Evolutionary conservation across 2,797 vertebrate species (phyloP), one percentile per base, ranked within the genome.

Genomic region (Peromyscus aztecus): DNA sequence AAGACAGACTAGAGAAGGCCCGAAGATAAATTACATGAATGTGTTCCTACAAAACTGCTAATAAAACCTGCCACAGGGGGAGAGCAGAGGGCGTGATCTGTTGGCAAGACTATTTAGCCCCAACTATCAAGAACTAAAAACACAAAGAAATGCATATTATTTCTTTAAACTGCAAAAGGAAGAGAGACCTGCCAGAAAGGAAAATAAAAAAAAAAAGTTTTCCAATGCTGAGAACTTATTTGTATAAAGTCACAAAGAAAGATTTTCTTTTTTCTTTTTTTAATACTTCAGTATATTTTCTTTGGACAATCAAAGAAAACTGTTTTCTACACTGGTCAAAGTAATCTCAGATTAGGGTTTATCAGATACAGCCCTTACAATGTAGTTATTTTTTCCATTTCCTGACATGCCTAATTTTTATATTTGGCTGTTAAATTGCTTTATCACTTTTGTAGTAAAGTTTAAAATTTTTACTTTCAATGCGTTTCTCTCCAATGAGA

Each of bases 31-130:
- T 76, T 86, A 90, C 89, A 89, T 3, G 88, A 90, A 40, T 82
- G 76, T 52, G 81, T 85, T 92, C 59, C 59, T 71, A 89, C 73
- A 89, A 89, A 94, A 82, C 61, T 40, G 37, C 87, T 91, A 80
- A 92, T 97, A 93, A 97, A 97, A 94, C 24, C 63, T 91, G 12
- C 23, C 49, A 69, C 63, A 67, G 67, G 78, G 59, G 87, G 82
- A 69, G 83, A 85, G 67, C 52, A 91, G 43, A 96, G 46, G 55
- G 83, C 40, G 46, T 89, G 67, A 96, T 96, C 93, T 96, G 52
- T 86, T 84, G 75, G 55, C 37, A 90, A 85, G 94, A 31, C 43
- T 76, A 92, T 71, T 97, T 92, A 88, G 16, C 76, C 82, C 29
- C 24, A 94, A 80, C 49, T 76, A 83, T 43, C 52, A 91, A 96